A percentile compares a stretch with the other conserved stretches of the same genome.
These are phyloP conservation scores for Dryoscopus gambensis DNA, from an alignment of 2,113 vertebrate species.

Conservation along the genomic window DNA sequence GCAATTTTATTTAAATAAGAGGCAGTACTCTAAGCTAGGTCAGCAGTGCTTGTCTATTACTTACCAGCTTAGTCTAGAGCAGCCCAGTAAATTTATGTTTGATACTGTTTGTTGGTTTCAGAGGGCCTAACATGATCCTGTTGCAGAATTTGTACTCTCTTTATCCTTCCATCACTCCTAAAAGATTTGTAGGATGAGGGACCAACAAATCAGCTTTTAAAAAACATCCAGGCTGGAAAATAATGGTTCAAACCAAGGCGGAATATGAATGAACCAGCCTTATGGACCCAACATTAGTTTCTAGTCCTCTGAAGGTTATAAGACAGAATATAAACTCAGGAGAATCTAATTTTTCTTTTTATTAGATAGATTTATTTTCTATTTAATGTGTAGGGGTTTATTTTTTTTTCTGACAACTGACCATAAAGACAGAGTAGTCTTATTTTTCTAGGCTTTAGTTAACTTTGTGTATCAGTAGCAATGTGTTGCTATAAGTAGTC, in stretches of 20 bases:
- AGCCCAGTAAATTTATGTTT: not conserved
- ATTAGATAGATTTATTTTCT: not conserved
- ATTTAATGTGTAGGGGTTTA: not conserved
- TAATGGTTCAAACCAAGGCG: not conserved
- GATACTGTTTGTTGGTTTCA: not conserved
- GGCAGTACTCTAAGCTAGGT: not conserved
- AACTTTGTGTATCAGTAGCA: not conserved
- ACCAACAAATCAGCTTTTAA: conserved; percentile 1
- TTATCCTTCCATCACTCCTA: not conserved
- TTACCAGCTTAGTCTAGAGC: not conserved
- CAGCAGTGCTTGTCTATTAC: not conserved
- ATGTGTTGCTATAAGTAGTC: not conserved
- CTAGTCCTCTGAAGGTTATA: not conserved
- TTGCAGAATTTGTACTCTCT: not conserved
- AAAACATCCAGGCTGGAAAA: not conserved
- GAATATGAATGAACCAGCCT: not conserved
- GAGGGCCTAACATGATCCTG: not conserved
- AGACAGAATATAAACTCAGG: conserved; percentile 13
- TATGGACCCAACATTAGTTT: not conserved
- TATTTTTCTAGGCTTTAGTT: conserved; percentile 28
- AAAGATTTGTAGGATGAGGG: not conserved
- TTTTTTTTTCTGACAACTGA: not conserved
- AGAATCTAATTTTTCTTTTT: not conserved
- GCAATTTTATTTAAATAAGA: not conserved
- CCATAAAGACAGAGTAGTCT: not conserved